These are phyloP conservation scores for Xanthia icteritia DNA, from an alignment of 2,888 invertebrate genomes.

Conservation along the genomic window DNA sequence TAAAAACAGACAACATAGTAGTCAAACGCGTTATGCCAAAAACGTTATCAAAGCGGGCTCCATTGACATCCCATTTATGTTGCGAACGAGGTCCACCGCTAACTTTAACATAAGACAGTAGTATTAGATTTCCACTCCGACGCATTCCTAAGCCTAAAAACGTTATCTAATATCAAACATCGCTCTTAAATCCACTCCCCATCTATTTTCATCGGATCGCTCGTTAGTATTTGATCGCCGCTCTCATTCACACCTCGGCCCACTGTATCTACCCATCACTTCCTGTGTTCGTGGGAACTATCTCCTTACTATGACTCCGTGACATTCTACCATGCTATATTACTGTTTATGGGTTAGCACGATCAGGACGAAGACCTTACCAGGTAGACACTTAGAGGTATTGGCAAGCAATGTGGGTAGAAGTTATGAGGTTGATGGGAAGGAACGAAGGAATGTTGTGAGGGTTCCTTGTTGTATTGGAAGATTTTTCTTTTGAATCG, in stretches of 20 bases:
- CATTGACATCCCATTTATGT: neutral
- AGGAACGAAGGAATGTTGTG: too few species aligned
- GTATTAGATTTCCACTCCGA: neutral
- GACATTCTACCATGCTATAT: conserved; percentile 42
- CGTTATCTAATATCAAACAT: neutral
- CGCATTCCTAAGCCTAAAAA: neutral
- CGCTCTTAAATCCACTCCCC: neutral
- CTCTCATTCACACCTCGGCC: conserved; percentile 44
- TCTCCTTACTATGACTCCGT: conserved; percentile 52
- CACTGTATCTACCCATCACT: conserved; percentile 57
- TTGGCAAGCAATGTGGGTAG: neutral
- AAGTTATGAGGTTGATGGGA: neutral
- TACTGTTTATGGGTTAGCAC: conserved; percentile 42
- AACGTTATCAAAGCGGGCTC: neutral
- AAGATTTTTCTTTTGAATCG: neutral
- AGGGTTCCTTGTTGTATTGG: neutral
- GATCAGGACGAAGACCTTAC: neutral
- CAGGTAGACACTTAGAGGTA: conserved; percentile 2
- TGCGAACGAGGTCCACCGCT: neutral
- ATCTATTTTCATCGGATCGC: neutral
- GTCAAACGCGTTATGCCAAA: neutral
- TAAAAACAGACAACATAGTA: neutral
- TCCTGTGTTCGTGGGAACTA: conserved; percentile 69
- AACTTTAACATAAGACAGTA: neutral
- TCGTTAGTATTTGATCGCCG: conserved; percentile 19